A percentile compares a stretch with the other conserved stretches of the same genome.
Evolutionary conservation across 2,888 invertebrate genomes (phyloP).

Genomic region (Eristalinus sepulchralis): DNA sequence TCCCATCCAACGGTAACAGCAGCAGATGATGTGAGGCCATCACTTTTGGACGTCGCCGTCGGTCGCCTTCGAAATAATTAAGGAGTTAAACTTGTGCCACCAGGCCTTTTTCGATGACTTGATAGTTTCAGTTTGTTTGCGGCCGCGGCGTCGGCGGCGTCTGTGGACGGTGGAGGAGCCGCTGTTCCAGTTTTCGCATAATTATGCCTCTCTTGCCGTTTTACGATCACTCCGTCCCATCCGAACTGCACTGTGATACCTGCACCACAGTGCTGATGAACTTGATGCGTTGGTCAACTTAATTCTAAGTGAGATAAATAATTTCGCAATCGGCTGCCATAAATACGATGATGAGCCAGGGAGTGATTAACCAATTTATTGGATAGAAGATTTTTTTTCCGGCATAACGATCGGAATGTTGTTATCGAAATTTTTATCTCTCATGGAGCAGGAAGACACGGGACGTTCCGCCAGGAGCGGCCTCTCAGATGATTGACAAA

Average conservation of each 20-base stretch:
- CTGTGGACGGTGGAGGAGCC: no score
- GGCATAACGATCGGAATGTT: not conserved
- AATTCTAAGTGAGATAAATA: not conserved
- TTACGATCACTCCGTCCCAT: not conserved
- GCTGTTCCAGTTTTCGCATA: not conserved
- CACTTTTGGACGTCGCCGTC: constrained; percentile 17
- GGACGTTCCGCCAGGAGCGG: not conserved
- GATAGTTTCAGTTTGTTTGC: not conserved
- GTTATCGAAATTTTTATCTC: not conserved
- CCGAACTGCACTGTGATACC: not conserved
- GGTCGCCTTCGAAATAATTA: constrained; percentile 50
- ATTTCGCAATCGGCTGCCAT: not conserved
- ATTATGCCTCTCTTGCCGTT: not conserved
- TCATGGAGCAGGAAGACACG: not conserved
- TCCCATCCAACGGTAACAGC: constrained; percentile 10
- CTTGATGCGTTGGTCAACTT: not conserved
- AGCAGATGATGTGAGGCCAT: constrained; percentile 54
- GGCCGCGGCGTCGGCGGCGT: not conserved
- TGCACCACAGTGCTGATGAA: not conserved
- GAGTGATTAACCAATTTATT: not conserved
- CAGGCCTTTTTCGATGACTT: not conserved
- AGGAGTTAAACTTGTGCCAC: constrained; percentile 36
- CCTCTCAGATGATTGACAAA: not conserved
- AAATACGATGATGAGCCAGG: not conserved
- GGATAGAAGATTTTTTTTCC: not conserved